Percentiles rank a stretch among this genome's conserved stretches.
phyloP scores from a whole-genome alignment of 1,140 invertebrate species.

The Ceratosolen fusciceps region DNA sequence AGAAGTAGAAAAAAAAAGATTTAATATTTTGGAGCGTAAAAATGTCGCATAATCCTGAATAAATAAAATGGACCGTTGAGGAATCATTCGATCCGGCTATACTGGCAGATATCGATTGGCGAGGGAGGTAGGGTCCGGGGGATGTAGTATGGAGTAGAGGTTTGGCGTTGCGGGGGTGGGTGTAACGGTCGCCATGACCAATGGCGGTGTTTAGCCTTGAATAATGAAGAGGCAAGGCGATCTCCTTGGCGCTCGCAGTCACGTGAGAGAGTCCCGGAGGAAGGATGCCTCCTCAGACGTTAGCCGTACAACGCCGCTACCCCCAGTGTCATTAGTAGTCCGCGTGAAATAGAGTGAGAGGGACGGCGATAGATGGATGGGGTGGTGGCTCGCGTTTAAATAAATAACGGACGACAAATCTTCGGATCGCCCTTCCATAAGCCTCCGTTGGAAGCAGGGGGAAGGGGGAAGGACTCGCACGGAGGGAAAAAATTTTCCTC shows the following conservation, averaged over 20 bases:
- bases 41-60: too few species aligned
- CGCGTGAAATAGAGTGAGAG: background rate
- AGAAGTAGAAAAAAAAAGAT: too few species aligned
- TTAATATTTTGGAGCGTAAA: too few species aligned
- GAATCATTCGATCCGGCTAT: too few species aligned
- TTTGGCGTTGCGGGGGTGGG: background rate
- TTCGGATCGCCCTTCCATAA: background rate
- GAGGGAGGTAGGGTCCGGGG: background rate
- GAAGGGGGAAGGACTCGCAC: background rate
- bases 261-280: constrained; percentile 24
- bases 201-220: constrained; percentile 62
- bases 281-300: background rate
- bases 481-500: background rate
- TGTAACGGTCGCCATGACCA: constrained; percentile 59
- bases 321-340: background rate
- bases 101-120: background rate
- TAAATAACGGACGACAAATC: constrained; percentile 33
- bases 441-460: background rate
- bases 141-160: constrained; percentile 11
- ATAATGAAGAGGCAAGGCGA: constrained; percentile 59
- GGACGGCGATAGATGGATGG: background rate
- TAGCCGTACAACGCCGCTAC: too few species aligned
- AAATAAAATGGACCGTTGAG: too few species aligned
- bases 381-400: background rate
- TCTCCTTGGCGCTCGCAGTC: constrained; percentile 18